Percentiles rank a stretch among this genome's conserved stretches.
These are phyloP conservation scores for Prunella fulvescens DNA, from an alignment of 2,113 vertebrate genomes.

Conservation along the genomic window DNA sequence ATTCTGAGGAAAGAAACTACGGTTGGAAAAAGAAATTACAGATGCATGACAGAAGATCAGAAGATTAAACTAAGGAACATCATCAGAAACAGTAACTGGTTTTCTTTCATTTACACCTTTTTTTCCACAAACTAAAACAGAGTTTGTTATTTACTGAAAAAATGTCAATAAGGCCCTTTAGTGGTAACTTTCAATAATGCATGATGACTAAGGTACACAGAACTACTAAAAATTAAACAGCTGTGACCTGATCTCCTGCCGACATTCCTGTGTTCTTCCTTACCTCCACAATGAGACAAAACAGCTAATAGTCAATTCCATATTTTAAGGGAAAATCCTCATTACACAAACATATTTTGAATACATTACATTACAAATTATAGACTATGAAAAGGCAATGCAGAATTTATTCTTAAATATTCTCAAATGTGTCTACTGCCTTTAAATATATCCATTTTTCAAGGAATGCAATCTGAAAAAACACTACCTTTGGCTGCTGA, in stretches of 20 bases:
- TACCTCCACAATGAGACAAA: neutral
- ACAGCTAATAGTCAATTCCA: neutral
- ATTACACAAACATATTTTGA: neutral
- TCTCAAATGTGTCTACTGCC: neutral
- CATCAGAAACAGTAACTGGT: neutral
- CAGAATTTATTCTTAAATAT: neutral
- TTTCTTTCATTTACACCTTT: neutral
- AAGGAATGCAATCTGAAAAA: neutral
- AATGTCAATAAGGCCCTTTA: neutral
- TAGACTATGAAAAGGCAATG: neutral
- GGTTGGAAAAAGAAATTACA: neutral
- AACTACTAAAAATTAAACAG: neutral
- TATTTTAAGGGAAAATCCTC: neutral
- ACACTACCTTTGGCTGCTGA: neutral
- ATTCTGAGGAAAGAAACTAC: neutral
- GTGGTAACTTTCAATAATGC: neutral
- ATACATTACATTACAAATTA: neutral
- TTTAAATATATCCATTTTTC: neutral
- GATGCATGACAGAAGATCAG: neutral
- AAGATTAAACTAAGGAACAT: neutral
- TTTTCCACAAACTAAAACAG: neutral
- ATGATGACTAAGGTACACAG: neutral
- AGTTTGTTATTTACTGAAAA: neutral
- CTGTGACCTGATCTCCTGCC: neutral
- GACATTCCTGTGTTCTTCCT: neutral